These are phyloP conservation scores for Numida meleagris DNA, from an alignment of 2,113 vertebrate species.

Conservation along the genomic window DNA sequence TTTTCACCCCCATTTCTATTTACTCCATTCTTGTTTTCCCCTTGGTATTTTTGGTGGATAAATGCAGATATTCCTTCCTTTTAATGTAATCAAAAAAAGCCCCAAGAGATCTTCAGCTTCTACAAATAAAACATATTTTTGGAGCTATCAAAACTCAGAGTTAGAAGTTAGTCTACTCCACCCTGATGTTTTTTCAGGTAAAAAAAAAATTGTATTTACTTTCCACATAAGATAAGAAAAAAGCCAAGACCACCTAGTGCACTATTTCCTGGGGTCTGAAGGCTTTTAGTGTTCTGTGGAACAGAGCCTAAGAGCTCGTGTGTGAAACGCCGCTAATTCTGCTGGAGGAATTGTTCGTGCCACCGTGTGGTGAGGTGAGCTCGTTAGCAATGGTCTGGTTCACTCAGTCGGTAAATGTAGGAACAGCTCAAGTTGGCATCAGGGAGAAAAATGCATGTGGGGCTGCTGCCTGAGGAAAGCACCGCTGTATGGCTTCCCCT, in stretches of 20 bases:
- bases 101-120: slow-evolving; percentile 7
- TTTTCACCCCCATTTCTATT: not conserved
- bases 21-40: not conserved
- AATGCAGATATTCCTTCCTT: not conserved
- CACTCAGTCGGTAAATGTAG: not conserved
- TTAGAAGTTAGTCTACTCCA: not conserved
- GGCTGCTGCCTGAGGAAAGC: not conserved
- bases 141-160: not conserved
- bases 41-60: not conserved
- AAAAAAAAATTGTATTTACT: not conserved
- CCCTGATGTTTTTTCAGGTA: slow-evolving; percentile 29
- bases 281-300: not conserved
- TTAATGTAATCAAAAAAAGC: not conserved
- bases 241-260: not conserved
- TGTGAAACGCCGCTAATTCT: not conserved
- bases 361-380: not conserved
- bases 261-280: rapidly evolving
- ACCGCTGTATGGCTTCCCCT: not conserved
- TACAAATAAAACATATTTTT: slow-evolving; percentile 5
- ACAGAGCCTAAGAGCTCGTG: not conserved
- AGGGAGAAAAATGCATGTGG: rapidly evolving
- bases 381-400: not conserved
- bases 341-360: not conserved
- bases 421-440: not conserved
- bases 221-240: not conserved